phyloP scores from a whole-genome alignment of 2,113 vertebrate species.

The Sarotherodon lohbergeri region DNA sequence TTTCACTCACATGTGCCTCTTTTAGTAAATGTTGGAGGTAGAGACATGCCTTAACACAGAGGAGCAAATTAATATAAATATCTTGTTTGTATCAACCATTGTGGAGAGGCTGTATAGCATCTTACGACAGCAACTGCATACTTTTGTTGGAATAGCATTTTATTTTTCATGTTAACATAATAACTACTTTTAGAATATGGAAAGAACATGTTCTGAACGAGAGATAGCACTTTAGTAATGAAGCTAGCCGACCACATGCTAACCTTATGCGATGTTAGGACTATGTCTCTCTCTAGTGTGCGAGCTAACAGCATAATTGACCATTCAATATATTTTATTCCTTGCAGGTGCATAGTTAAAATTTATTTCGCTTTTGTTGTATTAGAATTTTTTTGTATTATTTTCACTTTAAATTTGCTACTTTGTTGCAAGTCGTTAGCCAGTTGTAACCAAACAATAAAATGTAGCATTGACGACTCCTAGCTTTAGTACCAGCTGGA shows the following conservation, averaged over 20 bases:
- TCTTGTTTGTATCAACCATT: background rate
- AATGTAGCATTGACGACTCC: background rate
- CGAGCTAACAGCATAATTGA: background rate
- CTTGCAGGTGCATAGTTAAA: background rate
- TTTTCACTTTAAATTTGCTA: background rate
- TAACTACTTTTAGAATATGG: background rate
- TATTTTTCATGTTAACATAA: background rate
- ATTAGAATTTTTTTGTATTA: background rate
- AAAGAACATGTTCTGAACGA: background rate
- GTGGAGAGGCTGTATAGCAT: accelerated
- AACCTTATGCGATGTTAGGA: background rate
- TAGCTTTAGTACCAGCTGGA: background rate
- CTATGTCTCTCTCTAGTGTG: background rate
- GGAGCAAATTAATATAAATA: background rate
- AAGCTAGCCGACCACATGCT: background rate
- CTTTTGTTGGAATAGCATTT: background rate
- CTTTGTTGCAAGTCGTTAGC: background rate
- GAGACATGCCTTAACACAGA: background rate
- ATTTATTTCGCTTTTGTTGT: background rate
- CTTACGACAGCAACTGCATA: background rate
- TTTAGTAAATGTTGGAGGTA: background rate
- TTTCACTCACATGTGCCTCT: background rate
- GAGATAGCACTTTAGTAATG: background rate
- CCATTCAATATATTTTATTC: background rate
- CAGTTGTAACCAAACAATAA: background rate